Base-by-base conservation (phyloP, 2,888 invertebrate genomes). In the Pseudanteris insignis region DNA sequence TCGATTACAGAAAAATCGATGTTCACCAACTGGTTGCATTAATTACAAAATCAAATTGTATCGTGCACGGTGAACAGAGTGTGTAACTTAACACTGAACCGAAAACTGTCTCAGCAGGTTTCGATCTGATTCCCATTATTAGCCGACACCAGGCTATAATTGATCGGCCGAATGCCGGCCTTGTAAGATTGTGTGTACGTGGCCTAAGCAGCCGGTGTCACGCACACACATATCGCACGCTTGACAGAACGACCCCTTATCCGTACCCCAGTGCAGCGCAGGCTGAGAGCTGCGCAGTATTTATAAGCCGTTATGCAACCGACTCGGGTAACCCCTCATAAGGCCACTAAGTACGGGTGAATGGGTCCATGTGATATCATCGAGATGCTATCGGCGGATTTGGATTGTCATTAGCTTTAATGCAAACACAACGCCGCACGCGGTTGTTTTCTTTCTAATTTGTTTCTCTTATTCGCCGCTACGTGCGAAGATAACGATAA, bases 121-220 rank as follows among this genome's bases (percentile, higher is more conserved):
- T 30, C 61, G 66, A 70, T 71, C 70, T 75, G 73, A 76, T 76
- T 75, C 73, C 72, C 50, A 74, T 77, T 77, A 75, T 76, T 71
- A 71, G 66, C 67, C 61, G 70, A 74, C 76, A 71, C 75, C 73
- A 74, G 73, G 72, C 71, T 66, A 72, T 78, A 78, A 78, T 78
- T 75, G 76, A 78, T 78, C 73, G 77, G 65, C 67, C 68, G 69
- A 71, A 76, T 75, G 72, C 73, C 50, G 40, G 50, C 65, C 61
- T 57, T 61, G 55, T 33, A 33, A 50, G 55, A 62, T 47, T 57
- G 54, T 65, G 62, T 61, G 37, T 48, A 48, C 40, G 48, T 54
- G 54, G 54, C 57, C 58, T 58, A 48, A 54, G 43, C 63, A 63
- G 58, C 30, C 54, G 50, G 58, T 63, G 63, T 55, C 58, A 64